Conservation (phyloP, 2,797 vertebrate species). For the Darevskia mixta region DNA sequence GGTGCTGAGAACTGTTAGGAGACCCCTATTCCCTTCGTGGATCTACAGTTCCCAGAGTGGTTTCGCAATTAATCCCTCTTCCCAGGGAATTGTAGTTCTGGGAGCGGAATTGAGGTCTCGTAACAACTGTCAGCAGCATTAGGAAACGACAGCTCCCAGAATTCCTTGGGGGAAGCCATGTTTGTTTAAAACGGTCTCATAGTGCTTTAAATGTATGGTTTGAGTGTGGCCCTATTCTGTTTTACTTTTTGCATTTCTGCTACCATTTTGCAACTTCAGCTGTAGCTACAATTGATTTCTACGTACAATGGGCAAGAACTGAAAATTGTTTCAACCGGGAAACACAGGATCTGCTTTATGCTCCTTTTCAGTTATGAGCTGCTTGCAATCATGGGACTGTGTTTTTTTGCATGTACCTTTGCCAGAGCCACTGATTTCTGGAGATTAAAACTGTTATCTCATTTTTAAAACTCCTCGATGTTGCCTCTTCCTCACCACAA, state of each 20-base stretch:
- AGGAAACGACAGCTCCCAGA: no score
- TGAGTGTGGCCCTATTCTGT: neutral
- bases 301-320: neutral
- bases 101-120: no score
- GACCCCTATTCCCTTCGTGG: no score
- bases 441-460: conserved; percentile 35
- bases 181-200: no score
- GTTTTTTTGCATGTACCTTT: no score
- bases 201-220: no score
- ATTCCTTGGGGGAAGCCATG: no score
- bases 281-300: neutral
- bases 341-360: neutral
- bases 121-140: no score
- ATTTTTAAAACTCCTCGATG: neutral
- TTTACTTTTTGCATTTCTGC: conserved; percentile 43
- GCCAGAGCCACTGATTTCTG: neutral
- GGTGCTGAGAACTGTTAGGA: no score
- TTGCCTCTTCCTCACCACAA: conserved; percentile 16
- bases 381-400: neutral
- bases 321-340: neutral
- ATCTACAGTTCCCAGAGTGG: no score
- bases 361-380: neutral
- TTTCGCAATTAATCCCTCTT: no score
- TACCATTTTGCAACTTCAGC: neutral
- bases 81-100: no score